Base-by-base conservation (phyloP, 1,140 invertebrate species). In the Leptopilina boulardi region DNA sequence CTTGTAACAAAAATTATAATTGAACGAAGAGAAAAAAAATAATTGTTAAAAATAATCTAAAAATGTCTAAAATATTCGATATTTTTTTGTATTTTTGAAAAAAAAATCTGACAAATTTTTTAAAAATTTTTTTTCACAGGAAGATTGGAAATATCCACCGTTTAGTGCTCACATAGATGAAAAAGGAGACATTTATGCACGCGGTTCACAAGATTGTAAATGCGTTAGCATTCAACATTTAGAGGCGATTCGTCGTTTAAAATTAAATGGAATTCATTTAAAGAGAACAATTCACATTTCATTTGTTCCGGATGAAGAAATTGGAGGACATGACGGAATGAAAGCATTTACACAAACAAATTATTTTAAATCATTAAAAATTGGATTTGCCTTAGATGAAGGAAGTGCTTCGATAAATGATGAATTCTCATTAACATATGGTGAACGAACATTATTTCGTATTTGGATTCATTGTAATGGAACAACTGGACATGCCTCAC, bases 351-450 rank as follows among this genome's bases (percentile, higher is more conserved):
- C 97, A 0, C 86, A 94, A 15, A 95, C 94, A 0, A 88, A 94
- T 23, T 93, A 96, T 54, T 99, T 98, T 84, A 93, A 94, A 84
- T 90, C 93, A 11, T 87, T 99, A 15, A 98, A 98, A 86, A 89
- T 98, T 75, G 97, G 96, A 0, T 97, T 98, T 89, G 94, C 95
- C 13, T 86, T 99, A 42, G 98, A 99, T 89, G 98, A 99, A 92
- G 97, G 96, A 10, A 91, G 96, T 70, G 94, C 95, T 0, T 94
- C 92, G 81, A 92, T 93, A 11, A 92, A 88, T 21, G 93, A 95
- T 18, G 88, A 90, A 15, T 96, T 94, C 86, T 89, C 92, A 11
- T 89, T 97, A 1, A 97, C 94, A 87, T 95, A 97, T 86, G 96
- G 94, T 13, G 96, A 98, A 90, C 91, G 95, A 81, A 91, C 91